Base-by-base conservation (phyloP, 2,888 invertebrate genomes). In the Coenonympha arcania region DNA sequence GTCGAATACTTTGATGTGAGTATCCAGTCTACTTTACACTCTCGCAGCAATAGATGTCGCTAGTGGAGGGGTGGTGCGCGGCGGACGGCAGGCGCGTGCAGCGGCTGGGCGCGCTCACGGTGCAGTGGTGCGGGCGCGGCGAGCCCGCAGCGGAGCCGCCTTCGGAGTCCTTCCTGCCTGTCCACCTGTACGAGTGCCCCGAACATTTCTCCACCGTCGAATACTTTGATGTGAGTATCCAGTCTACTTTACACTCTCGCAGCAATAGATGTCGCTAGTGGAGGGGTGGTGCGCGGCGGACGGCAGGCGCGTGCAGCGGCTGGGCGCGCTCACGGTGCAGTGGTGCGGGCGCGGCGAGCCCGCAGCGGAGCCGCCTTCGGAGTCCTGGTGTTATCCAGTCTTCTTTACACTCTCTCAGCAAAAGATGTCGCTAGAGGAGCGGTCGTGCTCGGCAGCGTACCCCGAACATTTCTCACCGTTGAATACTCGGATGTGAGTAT, bases 391-490 rank as follows among this genome's bases (percentile, higher is more conserved):
- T n/a, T n/a, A n/a, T 90, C 61, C 82, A 94, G 56, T 94, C 95
- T 6, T 65, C 87, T 94, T 55, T 91, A 93, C 78, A n/a, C n/a
- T n/a, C 51, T 49, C 42, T 1, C 52, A 94, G 94, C 82, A 90
- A 48, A 94, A 94, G 77, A 80, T 91, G 69, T 89, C 90, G 65
- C 84, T 94, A 65, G 76, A 94, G 66, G 89, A 90, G 58, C 87
- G 88, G 56, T 79, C 91, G 59, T 89, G 89, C 63, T 74, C 73
- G 43, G 48, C 26, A 75, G 90, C 92, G 57, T 94, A 95, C 71
- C 95, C 95, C 0, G 90, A 91, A 39, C 89, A 93, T 71, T 95
- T 95, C 78, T 93, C 16, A 95, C 95, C 0, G 90, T 94, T 19
- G 91, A 92, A 60, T 95, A 95, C 72, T 95, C 90, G 74, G 92